phyloP scores from a whole-genome alignment of 2,797 vertebrate species.

The Momotus momota region DNA sequence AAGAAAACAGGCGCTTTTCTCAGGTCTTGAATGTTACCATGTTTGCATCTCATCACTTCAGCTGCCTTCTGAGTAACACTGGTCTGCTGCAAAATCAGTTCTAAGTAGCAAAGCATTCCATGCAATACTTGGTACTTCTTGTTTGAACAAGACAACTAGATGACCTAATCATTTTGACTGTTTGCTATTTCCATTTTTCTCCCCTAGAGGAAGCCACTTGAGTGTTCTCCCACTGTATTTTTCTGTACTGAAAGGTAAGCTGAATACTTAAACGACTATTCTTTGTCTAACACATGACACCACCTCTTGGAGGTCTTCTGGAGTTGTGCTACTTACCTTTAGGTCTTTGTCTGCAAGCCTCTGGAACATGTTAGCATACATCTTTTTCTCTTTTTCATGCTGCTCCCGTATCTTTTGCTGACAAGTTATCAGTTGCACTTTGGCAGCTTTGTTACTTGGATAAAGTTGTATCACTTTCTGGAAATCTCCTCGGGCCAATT shows the following conservation, averaged over 20 bases:
- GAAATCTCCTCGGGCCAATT: slow-evolving; percentile 89
- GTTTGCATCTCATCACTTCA: background rate
- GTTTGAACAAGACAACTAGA: background rate
- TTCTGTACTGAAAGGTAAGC: background rate
- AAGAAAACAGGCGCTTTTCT: background rate
- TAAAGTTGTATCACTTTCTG: slow-evolving; percentile 91
- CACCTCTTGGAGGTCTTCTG: background rate
- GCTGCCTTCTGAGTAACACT: background rate
- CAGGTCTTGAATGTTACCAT: background rate
- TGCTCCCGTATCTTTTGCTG: slow-evolving; percentile 92
- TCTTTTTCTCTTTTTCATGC: slow-evolving; percentile 93
- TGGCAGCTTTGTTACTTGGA: slow-evolving; percentile 94
- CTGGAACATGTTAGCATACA: slow-evolving; percentile 98
- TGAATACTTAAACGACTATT: background rate
- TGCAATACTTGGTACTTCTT: background rate
- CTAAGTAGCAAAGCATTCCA: background rate
- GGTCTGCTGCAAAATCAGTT: background rate
- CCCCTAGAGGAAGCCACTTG: background rate
- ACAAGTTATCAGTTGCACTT: slow-evolving; percentile 87
- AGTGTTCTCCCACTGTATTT: background rate
- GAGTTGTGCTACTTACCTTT: slow-evolving; percentile 81
- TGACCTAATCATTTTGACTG: background rate
- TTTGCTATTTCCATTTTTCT: background rate
- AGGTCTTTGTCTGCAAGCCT: slow-evolving; percentile 91
- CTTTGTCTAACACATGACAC: background rate